Conservation (phyloP, 2,797 vertebrate genomes). For the Numenius phaeopus region DNA sequence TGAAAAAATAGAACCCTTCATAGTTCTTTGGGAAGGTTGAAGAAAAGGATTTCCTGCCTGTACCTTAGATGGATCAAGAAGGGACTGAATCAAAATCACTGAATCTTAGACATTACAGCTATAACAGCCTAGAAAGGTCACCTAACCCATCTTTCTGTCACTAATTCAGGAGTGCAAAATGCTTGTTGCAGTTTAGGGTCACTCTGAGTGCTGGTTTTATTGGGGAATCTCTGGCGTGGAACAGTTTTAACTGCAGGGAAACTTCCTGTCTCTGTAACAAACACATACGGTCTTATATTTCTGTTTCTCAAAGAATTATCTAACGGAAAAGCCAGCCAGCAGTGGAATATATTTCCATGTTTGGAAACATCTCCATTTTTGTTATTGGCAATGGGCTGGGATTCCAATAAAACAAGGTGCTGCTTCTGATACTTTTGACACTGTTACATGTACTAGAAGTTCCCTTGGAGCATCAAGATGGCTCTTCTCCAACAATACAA, state of each 20-base stretch:
- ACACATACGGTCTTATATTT: not conserved
- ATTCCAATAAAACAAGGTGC: not conserved
- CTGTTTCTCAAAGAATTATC: not conserved
- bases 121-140: not conserved
- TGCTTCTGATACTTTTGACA: not conserved
- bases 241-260: not conserved
- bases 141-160: not conserved
- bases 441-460: not conserved
- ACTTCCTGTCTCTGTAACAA: not conserved
- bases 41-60: not conserved
- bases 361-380: not conserved
- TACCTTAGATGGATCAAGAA: not conserved
- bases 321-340: not conserved
- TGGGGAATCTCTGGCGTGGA: not conserved
- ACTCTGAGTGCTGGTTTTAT: not conserved
- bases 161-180: not conserved
- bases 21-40: not conserved
- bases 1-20: not conserved
- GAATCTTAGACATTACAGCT: not conserved
- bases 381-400: not conserved
- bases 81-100: not conserved
- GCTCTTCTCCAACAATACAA: not conserved
- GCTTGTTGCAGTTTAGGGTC: not conserved
- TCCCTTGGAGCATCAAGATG: not conserved
- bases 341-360: not conserved